A percentile compares a stretch with the other conserved stretches of the same genome.
Conservation (phyloP, 1,140 invertebrate genomes). For the Notospermus geniculatus region DNA sequence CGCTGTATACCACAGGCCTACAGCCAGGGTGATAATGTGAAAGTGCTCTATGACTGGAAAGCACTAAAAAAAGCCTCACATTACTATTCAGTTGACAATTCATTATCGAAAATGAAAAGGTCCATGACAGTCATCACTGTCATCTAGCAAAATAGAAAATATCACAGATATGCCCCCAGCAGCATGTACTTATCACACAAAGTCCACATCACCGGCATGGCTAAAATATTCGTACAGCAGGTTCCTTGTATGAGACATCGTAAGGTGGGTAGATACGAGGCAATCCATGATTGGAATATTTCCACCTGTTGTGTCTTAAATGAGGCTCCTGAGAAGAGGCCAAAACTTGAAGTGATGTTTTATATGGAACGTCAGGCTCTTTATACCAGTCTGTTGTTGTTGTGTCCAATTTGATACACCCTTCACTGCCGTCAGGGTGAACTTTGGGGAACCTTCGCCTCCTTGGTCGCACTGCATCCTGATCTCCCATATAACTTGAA, state of each 20-base stretch:
- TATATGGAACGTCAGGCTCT: conserved; percentile 21
- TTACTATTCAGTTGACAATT: neutral
- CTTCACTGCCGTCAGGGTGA: conserved; percentile 18
- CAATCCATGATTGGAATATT: conserved; percentile 40
- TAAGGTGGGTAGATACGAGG: conserved; percentile 42
- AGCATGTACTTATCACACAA: neutral
- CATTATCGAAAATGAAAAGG: neutral
- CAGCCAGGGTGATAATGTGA: no score
- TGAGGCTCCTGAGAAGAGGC: conserved; percentile 45
- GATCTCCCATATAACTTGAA: conserved; percentile 27
- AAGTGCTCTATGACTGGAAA: no score
- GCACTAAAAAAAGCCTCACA: no score
- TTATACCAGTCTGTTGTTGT: conserved; percentile 33
- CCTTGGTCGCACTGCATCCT: conserved; percentile 23
- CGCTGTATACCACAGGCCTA: no score
- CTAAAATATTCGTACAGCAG: conserved; percentile 18
- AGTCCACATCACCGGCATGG: neutral
- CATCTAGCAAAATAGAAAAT: neutral
- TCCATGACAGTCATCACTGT: neutral
- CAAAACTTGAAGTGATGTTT: conserved; percentile 37
- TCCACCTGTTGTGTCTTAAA: conserved; percentile 40
- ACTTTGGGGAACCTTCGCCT: conserved; percentile 30
- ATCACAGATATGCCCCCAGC: neutral
- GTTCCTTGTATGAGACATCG: conserved; percentile 27
- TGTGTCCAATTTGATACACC: conserved; percentile 26